Evolutionary conservation across 2,113 vertebrate species (phyloP).

Genomic region (Galbula dea): DNA sequence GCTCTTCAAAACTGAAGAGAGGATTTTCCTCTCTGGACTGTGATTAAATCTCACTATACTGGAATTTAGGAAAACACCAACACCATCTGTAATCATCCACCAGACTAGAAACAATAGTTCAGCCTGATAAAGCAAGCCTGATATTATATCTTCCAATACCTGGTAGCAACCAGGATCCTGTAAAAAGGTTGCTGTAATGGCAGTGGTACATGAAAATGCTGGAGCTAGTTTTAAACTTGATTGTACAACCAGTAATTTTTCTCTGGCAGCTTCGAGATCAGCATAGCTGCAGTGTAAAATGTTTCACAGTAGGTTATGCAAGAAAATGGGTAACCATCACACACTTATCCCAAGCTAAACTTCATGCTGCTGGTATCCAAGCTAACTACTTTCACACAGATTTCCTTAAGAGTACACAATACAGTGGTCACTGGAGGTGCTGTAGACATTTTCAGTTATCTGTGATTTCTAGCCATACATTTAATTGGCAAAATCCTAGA

Average conservation of each 20-base stretch:
- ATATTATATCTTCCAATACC: too few relatives aligned
- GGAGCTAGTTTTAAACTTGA: background rate
- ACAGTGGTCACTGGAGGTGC: background rate
- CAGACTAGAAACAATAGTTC: background rate
- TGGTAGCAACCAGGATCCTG: background rate
- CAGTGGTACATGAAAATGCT: background rate
- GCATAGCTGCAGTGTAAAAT: background rate
- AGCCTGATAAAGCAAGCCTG: background rate
- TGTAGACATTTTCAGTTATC: background rate
- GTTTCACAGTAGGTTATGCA: background rate
- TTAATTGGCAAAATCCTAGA: background rate
- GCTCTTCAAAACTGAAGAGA: background rate
- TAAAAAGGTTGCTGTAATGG: background rate
- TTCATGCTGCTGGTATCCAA: background rate
- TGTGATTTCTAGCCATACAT: background rate
- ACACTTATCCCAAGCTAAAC: accelerated
- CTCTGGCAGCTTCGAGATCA: background rate
- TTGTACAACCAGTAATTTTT: background rate
- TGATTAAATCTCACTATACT: background rate
- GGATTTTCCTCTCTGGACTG: background rate
- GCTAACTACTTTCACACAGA: background rate
- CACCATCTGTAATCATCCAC: background rate
- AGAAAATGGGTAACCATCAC: background rate
- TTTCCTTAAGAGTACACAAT: background rate
- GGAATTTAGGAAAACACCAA: background rate